phyloP scores from a whole-genome alignment of 2,113 vertebrate species.

The Pogonocichla stellata region DNA sequence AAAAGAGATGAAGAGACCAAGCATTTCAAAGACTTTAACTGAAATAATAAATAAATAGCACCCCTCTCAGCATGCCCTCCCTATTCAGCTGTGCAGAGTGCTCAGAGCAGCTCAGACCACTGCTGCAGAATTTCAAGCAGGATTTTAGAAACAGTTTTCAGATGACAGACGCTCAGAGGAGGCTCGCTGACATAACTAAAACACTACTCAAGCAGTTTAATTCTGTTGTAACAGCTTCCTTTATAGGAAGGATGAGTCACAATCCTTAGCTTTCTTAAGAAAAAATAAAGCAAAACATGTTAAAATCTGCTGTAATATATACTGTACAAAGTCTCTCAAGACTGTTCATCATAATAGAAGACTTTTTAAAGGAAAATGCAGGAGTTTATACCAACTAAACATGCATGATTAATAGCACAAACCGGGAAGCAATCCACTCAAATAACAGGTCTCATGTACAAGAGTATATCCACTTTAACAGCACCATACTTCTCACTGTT shows the following conservation, averaged over 20 bases:
- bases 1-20: background rate
- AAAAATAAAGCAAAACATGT: background rate
- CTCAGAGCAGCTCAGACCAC: background rate
- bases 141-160: background rate
- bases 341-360: background rate
- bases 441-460: background rate
- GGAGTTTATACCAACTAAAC: background rate
- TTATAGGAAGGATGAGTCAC: background rate
- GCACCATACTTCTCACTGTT: background rate
- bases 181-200: background rate
- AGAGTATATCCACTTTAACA: background rate
- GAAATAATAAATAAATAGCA: background rate
- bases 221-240: background rate
- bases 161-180: background rate
- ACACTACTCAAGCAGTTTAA: background rate
- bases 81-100: background rate
- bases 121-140: background rate
- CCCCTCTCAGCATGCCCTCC: background rate
- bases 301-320: background rate
- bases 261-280: background rate
- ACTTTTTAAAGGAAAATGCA: background rate
- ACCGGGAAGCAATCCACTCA: background rate
- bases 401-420: background rate
- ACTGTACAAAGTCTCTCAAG: background rate
- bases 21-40: background rate